These are phyloP conservation scores for Lycocerus yunnanus DNA, from an alignment of 2,888 invertebrate genomes.

Conservation along the genomic window DNA sequence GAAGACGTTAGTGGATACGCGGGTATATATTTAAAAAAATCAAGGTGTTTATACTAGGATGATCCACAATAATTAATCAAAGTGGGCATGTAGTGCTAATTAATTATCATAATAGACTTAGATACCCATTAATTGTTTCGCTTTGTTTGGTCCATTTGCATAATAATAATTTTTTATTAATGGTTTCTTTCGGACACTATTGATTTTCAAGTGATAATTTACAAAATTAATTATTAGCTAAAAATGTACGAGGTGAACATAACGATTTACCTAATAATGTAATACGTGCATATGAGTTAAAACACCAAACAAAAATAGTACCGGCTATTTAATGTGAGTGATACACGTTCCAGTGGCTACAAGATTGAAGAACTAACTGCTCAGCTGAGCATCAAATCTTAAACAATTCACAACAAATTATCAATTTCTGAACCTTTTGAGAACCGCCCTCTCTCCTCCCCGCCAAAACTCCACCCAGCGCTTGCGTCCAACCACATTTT, in stretches of 20 bases:
- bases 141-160: not conserved
- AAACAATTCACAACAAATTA: constrained; percentile 58
- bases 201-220: not conserved
- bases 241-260: not conserved
- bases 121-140: constrained; percentile 4
- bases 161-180: not conserved
- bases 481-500: constrained; percentile 47
- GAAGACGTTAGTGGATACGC: constrained; percentile 23
- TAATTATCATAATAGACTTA: constrained; percentile 10
- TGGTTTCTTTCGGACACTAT: not conserved
- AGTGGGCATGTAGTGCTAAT: constrained; percentile 21
- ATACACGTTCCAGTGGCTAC: not conserved
- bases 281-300: not conserved
- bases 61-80: constrained; percentile 38
- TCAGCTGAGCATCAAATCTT: constrained; percentile 54
- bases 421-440: constrained; percentile 51
- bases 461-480: constrained; percentile 52
- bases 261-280: not conserved
- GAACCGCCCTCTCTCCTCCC: constrained; percentile 49
- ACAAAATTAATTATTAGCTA: not conserved
- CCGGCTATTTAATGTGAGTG: not conserved
- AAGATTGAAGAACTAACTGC: constrained; percentile 30
- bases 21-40: constrained; percentile 28
- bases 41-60: constrained; percentile 36
- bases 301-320: not conserved